phyloP scores from a whole-genome alignment of 2,113 vertebrate genomes.

The Saguinus imperator region DNA sequence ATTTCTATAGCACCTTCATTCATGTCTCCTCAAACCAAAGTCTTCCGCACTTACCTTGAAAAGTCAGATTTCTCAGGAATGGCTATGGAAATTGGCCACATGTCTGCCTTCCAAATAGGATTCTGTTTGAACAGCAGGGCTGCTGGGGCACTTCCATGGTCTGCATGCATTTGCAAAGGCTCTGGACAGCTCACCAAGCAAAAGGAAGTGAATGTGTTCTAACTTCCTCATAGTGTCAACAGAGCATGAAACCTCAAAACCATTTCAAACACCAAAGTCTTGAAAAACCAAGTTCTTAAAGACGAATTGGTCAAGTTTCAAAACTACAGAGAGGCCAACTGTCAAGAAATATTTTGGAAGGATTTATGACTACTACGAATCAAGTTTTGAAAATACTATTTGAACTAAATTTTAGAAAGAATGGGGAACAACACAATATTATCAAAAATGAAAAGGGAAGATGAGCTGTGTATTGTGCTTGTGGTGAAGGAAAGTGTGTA shows the following conservation, averaged over 20 bases:
- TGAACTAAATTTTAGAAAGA: neutral
- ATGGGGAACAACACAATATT: neutral
- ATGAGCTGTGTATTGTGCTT: neutral
- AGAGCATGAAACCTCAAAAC: slow-evolving; percentile 73
- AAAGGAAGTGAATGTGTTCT: slow-evolving; percentile 49
- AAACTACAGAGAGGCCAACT: slow-evolving; percentile 24
- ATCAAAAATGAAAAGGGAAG: neutral
- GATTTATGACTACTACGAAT: neutral
- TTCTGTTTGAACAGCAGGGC: neutral
- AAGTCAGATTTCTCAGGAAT: neutral
- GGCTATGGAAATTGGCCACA: neutral
- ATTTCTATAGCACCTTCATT: neutral
- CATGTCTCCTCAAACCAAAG: neutral
- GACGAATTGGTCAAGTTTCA: neutral
- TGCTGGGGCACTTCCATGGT: neutral
- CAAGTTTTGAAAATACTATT: neutral
- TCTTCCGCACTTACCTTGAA: slow-evolving; percentile 53
- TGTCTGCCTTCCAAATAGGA: neutral
- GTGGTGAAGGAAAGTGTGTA: neutral
- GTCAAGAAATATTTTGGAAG: neutral
- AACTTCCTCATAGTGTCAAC: slow-evolving; percentile 47
- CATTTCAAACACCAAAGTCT: neutral
- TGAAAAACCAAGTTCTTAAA: neutral
- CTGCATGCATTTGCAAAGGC: neutral
- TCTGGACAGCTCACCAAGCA: neutral